Conservation (phyloP, 2,113 vertebrate genomes). For the Sprattus sprattus region DNA sequence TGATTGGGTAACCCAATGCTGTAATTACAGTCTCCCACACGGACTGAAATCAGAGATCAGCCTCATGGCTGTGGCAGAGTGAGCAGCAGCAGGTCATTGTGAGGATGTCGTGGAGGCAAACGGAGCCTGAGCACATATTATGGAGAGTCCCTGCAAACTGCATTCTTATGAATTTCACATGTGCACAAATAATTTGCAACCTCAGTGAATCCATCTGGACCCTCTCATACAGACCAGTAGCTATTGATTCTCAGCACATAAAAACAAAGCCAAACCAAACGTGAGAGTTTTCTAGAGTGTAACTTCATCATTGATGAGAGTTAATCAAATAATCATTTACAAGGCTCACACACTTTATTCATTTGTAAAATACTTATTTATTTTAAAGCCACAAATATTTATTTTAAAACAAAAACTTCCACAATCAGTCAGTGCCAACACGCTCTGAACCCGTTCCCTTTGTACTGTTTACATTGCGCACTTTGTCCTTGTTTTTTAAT, state of each 20-base stretch:
- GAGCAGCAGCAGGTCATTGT: conserved; percentile 47
- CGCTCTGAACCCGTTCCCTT: background rate
- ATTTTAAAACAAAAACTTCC: background rate
- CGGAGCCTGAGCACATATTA: background rate
- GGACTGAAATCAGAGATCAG: conserved; percentile 59
- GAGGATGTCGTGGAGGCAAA: conserved; percentile 29
- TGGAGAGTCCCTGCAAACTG: background rate
- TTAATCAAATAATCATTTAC: background rate
- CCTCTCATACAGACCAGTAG: too few species aligned
- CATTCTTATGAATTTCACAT: background rate
- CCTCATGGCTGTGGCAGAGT: conserved; percentile 36
- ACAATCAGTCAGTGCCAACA: background rate
- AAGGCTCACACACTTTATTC: background rate
- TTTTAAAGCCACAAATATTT: background rate
- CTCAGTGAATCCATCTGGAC: background rate
- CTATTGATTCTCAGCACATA: background rate
- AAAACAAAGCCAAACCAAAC: background rate
- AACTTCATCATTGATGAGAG: background rate
- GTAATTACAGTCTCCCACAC: conserved; percentile 67
- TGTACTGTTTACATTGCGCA: background rate
- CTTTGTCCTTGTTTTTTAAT: background rate
- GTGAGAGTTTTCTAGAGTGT: background rate
- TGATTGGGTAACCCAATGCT: conserved; percentile 59
- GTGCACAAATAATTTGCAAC: background rate
- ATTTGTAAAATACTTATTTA: background rate